phyloP scores from a whole-genome alignment of 2,113 vertebrate genomes.

The Candoia aspera region DNA sequence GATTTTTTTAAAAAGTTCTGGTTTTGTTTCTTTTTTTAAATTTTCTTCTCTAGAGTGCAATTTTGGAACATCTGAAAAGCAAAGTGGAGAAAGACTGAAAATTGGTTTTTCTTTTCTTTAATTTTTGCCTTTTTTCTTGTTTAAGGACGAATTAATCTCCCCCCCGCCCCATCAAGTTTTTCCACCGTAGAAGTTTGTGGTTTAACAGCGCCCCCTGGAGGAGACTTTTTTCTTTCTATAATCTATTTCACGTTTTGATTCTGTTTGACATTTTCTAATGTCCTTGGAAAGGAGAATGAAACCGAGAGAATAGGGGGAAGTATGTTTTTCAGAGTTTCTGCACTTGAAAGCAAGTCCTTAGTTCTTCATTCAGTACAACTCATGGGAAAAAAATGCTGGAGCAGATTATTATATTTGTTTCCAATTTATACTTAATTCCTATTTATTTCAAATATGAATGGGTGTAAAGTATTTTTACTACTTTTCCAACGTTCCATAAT shows the following conservation, averaged over 20 bases:
- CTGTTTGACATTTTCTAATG: constrained; percentile 8
- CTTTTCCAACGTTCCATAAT: constrained; percentile 32
- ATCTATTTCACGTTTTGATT: neutral
- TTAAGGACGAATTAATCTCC: neutral
- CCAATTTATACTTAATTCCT: neutral
- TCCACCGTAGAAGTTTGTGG: constrained; percentile 14
- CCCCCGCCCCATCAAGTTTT: no score
- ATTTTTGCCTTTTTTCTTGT: neutral
- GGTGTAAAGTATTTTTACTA: constrained; percentile 45
- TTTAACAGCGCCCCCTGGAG: constrained; percentile 72
- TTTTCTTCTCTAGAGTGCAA: constrained; percentile 64
- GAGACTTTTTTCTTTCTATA: neutral
- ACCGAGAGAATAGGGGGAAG: neutral
- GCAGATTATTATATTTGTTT: neutral
- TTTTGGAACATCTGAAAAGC: constrained; percentile 58
- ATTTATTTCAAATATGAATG: neutral
- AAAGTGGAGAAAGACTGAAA: constrained; percentile 36
- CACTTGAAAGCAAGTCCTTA: constrained; percentile 13
- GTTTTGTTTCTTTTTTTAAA: constrained; percentile 58
- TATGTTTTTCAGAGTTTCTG: neutral
- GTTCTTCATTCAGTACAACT: constrained; percentile 24
- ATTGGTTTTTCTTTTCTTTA: neutral
- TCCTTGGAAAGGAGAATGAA: neutral
- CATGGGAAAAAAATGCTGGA: constrained; percentile 42
- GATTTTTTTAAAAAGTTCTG: neutral